These are phyloP conservation scores for Anorthoa munda DNA, from an alignment of 2,888 invertebrate species.

Conservation along the genomic window DNA sequence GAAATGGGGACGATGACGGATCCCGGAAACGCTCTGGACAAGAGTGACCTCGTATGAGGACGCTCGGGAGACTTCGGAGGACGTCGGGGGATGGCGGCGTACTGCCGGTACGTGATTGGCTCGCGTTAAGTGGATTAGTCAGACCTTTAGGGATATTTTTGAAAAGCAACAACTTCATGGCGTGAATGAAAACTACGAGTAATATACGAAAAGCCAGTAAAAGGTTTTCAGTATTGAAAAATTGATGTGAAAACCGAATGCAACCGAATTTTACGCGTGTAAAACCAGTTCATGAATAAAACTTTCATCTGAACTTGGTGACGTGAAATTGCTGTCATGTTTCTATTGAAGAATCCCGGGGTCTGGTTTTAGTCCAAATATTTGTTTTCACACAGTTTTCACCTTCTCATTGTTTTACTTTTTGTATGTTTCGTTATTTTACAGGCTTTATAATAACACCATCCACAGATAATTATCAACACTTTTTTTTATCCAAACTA, in stretches of 20 bases:
- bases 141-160: constrained; percentile 37
- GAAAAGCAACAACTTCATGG: constrained; percentile 8
- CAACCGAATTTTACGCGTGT: constrained; percentile 34
- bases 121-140: constrained; percentile 47
- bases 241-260: constrained; percentile 25
- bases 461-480: neutral
- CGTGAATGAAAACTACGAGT: constrained; percentile 29
- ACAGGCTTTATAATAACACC: neutral
- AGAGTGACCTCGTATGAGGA: constrained; percentile 65
- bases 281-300: constrained; percentile 28
- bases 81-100: constrained; percentile 43
- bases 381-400: neutral
- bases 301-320: neutral
- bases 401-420: neutral
- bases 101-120: constrained; percentile 40
- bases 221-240: constrained; percentile 42
- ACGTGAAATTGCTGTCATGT: constrained; percentile 4
- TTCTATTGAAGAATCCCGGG: neutral
- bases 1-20: constrained; percentile 83
- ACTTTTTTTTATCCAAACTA: neutral
- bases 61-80: constrained; percentile 47
- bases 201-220: constrained; percentile 37
- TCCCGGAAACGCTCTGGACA: constrained; percentile 78
- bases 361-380: constrained; percentile 4
- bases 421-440: neutral